A percentile compares a stretch with the other conserved stretches of the same genome.
These are phyloP conservation scores for Numenius phaeopus DNA, from an alignment of 2,797 vertebrate species.

Conservation along the genomic window DNA sequence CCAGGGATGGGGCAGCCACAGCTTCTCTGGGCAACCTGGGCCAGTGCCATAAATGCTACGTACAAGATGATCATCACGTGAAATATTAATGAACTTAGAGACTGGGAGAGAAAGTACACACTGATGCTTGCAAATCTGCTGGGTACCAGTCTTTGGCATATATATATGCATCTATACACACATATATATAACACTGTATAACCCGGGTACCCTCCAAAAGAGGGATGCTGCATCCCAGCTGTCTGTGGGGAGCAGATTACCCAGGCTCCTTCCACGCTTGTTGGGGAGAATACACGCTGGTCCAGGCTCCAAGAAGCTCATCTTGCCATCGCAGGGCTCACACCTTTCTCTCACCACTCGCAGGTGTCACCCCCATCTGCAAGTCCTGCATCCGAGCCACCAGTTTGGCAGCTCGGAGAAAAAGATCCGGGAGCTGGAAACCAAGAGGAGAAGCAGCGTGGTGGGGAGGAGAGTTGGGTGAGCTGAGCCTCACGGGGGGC, in stretches of 20 bases:
- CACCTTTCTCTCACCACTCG: background rate
- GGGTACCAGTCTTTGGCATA: background rate
- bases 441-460: background rate
- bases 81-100: background rate
- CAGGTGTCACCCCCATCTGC: background rate
- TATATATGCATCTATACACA: too few relatives aligned
- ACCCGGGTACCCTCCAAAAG: background rate
- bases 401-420: background rate
- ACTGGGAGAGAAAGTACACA: background rate
- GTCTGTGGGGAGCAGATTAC: background rate
- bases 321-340: accelerated
- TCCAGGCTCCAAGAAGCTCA: background rate
- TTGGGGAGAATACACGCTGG: accelerated
- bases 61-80: background rate
- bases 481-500: background rate
- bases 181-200: too few relatives aligned
- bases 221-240: background rate
- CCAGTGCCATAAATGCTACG: background rate
- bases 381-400: background rate
- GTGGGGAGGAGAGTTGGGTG: accelerated
- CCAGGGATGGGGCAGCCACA: too few relatives aligned
- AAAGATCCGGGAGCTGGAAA: background rate
- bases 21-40: too few relatives aligned
- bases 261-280: background rate
- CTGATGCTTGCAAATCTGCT: background rate